These are phyloP conservation scores for Agrochola circellaris DNA, from an alignment of 2,888 invertebrate genomes.

Conservation along the genomic window DNA sequence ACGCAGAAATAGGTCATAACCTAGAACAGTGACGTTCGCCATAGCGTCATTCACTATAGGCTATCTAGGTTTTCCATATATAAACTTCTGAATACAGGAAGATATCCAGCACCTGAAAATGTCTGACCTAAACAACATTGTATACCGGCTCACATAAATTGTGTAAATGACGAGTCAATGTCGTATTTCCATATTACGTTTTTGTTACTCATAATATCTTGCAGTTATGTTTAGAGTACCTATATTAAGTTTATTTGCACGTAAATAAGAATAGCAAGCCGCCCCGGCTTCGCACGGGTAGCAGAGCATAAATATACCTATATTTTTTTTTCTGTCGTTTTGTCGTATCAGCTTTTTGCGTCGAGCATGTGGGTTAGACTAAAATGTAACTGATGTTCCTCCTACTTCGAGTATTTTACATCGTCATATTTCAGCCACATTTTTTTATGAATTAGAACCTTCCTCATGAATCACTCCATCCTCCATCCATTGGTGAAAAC, in stretches of 20 bases:
- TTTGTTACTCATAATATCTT: constrained; percentile 15
- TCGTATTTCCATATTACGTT: constrained; percentile 16
- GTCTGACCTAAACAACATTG: neutral
- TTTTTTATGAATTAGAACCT: too few species aligned
- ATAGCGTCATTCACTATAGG: neutral
- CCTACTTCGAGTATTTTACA: too few species aligned
- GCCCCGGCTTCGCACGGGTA: too few species aligned
- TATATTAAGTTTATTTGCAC: constrained; percentile 36
- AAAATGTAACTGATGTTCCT: too few species aligned
- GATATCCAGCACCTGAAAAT: neutral
- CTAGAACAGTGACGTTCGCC: neutral
- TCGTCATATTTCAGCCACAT: too few species aligned
- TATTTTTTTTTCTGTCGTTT: too few species aligned
- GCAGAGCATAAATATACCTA: too few species aligned
- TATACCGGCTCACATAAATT: neutral
- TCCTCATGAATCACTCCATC: too few species aligned
- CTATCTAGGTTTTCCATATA: neutral
- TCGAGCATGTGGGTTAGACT: too few species aligned
- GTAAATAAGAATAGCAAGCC: neutral
- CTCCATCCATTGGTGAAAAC: too few species aligned
- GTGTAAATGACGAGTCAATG: constrained; percentile 26
- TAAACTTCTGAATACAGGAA: neutral
- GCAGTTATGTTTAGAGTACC: constrained; percentile 10
- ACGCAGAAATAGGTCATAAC: neutral
- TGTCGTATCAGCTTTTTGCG: too few species aligned